Evolutionary conservation across 2,888 invertebrate genomes (phyloP).

Genomic region (Xylocampa areola): DNA sequence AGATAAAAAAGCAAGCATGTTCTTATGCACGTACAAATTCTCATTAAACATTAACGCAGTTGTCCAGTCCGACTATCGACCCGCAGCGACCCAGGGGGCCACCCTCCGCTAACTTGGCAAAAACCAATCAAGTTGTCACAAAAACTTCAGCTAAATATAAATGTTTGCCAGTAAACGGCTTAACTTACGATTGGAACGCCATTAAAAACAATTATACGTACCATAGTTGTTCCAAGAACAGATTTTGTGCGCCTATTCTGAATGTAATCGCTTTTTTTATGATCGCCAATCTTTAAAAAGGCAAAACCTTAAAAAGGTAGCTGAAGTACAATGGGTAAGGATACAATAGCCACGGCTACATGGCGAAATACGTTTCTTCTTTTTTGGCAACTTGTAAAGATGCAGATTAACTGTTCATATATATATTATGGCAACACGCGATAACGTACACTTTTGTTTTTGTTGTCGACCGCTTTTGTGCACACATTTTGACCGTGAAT

Average conservation of each 20-base stretch:
- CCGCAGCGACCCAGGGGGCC: slow-evolving; percentile 31
- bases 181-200: slow-evolving; percentile 33
- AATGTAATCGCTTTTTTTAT: slow-evolving; percentile 81
- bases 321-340: slow-evolving; percentile 78
- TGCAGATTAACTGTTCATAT: slow-evolving; percentile 80
- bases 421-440: slow-evolving; percentile 70
- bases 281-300: slow-evolving; percentile 77
- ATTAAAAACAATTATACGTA: slow-evolving; percentile 53
- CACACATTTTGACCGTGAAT: slow-evolving; percentile 34
- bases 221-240: slow-evolving; percentile 70
- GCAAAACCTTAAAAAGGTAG: slow-evolving; percentile 80
- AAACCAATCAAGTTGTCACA: slow-evolving; percentile 29
- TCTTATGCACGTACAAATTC: not conserved
- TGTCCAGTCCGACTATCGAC: slow-evolving; percentile 6
- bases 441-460: slow-evolving; percentile 66
- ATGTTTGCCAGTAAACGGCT: slow-evolving; percentile 34
- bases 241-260: slow-evolving; percentile 75
- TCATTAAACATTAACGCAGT: slow-evolving; percentile 1
- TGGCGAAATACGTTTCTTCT: slow-evolving; percentile 76
- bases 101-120: slow-evolving; percentile 17
- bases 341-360: slow-evolving; percentile 84
- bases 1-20: no score
- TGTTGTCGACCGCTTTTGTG: slow-evolving; percentile 41
- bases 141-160: slow-evolving; percentile 39
- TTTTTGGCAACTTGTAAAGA: slow-evolving; percentile 77